phyloP scores from a whole-genome alignment of 2,888 invertebrate genomes.

The Pollenia angustigena region DNA sequence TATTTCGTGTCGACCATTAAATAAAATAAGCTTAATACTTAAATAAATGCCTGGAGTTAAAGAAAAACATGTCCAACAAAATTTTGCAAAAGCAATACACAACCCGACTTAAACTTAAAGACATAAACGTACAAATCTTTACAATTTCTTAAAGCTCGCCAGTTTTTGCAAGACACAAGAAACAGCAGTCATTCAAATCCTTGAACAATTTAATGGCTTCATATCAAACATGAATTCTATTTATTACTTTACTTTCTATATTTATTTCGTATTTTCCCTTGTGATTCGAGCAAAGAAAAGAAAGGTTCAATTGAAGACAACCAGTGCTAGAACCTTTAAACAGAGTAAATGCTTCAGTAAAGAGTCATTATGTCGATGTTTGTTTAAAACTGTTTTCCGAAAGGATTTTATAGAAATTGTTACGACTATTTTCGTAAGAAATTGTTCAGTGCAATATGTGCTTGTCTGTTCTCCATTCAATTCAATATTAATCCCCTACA shows the following conservation, averaged over 20 bases:
- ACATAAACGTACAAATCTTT: constrained; percentile 24
- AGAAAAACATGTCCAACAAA: constrained; percentile 6
- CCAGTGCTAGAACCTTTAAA: background rate
- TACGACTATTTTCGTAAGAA: background rate
- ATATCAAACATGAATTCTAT: constrained; percentile 22
- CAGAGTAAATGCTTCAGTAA: constrained; percentile 23
- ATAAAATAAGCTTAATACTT: constrained; percentile 14
- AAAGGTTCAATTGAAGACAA: constrained; percentile 3
- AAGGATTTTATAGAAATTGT: constrained; percentile 41
- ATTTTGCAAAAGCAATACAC: background rate
- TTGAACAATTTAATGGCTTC: constrained; percentile 27
- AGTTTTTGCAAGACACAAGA: background rate
- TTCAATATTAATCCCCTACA: constrained; percentile 47
- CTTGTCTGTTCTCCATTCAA: constrained; percentile 3
- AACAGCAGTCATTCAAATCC: constrained; percentile 2
- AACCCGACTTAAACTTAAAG: background rate
- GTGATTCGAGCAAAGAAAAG: background rate
- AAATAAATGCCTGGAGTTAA: background rate
- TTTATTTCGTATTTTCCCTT: background rate
- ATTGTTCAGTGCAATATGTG: background rate
- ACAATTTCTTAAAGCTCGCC: background rate
- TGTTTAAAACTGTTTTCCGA: constrained; percentile 15
- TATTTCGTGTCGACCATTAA: background rate
- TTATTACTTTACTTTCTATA: constrained; percentile 26
- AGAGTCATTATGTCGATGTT: constrained; percentile 5